These are phyloP conservation scores for Marmota flaviventris DNA, from an alignment of 2,113 vertebrate species.

Conservation along the genomic window DNA sequence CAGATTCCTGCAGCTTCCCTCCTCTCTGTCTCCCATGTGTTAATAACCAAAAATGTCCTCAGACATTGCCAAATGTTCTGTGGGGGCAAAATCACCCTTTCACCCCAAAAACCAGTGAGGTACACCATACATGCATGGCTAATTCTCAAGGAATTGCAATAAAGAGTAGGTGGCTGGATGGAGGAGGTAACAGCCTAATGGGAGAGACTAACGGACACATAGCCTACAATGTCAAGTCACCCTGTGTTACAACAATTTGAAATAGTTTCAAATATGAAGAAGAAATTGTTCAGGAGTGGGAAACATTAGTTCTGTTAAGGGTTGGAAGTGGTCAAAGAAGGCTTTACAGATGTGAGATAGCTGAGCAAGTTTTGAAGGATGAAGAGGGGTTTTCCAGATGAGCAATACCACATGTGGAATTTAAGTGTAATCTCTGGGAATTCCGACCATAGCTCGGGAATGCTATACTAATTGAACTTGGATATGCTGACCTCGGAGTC, in stretches of 20 bases:
- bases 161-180: not conserved
- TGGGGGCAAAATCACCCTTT: not conserved
- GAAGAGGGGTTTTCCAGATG: conserved; percentile 23
- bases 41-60: not conserved
- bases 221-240: not conserved
- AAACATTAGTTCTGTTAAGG: not conserved
- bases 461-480: not conserved
- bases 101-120: not conserved
- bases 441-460: not conserved
- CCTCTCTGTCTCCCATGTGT: not conserved
- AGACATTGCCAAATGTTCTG: not conserved
- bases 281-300: not conserved
- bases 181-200: not conserved
- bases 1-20: not conserved
- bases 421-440: not conserved
- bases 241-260: not conserved
- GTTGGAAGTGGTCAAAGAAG: not conserved
- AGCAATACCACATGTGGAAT: not conserved
- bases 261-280: not conserved
- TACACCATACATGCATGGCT: not conserved
- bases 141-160: not conserved
- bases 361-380: conserved; percentile 23
- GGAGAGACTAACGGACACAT: not conserved
- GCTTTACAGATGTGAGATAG: not conserved
- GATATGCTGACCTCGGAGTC: not conserved